Percentiles rank a stretch among this genome's conserved stretches.
Conservation (phyloP, 2,888 invertebrate genomes). For the Chouioia cunea region DNA sequence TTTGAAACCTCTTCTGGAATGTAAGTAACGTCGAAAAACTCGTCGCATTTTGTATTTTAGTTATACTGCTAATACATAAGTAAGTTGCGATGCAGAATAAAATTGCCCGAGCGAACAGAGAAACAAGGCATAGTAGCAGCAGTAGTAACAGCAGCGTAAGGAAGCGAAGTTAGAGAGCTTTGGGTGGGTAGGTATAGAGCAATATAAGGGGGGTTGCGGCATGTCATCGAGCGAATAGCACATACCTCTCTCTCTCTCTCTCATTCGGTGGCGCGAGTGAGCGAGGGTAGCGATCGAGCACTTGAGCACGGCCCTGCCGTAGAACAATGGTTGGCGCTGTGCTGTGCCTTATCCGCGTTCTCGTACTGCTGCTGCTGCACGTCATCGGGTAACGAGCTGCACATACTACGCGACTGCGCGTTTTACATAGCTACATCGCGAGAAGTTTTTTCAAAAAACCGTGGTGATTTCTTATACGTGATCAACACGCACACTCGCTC, state of each 20-base stretch:
- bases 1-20: no score
- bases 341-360: background rate
- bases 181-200: no score
- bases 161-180: background rate
- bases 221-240: constrained; percentile 11
- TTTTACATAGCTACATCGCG: no score
- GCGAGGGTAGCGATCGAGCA: constrained; percentile 62
- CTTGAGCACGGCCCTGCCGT: constrained; percentile 66
- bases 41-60: no score
- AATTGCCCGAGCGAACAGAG: no score
- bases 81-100: no score
- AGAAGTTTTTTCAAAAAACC: no score
- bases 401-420: background rate
- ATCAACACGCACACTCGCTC: background rate
- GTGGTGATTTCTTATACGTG: no score
- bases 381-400: constrained; percentile 30
- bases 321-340: constrained; percentile 61
- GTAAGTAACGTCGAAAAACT: no score
- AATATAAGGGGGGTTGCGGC: background rate
- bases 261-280: constrained; percentile 8
- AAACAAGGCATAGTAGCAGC: no score
- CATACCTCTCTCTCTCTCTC: constrained; percentile 11
- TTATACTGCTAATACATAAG: no score
- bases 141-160: background rate
- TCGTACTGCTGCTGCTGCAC: constrained; percentile 43